These are phyloP conservation scores for Labia minor DNA, from an alignment of 2,888 invertebrate genomes.

Conservation along the genomic window DNA sequence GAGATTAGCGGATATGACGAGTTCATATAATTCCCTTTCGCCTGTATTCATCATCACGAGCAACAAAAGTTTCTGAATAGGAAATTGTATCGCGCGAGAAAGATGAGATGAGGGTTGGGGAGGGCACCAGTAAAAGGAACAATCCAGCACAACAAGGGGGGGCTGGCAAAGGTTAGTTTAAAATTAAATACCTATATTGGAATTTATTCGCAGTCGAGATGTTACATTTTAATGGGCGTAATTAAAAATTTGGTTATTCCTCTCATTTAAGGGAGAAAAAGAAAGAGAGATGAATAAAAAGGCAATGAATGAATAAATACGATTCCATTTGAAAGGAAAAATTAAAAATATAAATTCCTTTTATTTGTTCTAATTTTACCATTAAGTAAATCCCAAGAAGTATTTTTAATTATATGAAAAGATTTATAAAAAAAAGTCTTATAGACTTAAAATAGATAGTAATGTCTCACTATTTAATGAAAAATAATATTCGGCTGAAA, in stretches of 20 bases:
- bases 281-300: no score
- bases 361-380: neutral
- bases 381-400: no score
- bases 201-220: neutral
- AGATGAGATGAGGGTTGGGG: conserved; percentile 18
- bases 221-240: neutral
- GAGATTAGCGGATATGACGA: conserved; percentile 14
- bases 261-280: neutral
- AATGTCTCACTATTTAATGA: no score
- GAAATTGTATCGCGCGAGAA: conserved; percentile 30
- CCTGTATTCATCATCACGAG: neutral
- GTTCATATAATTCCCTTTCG: neutral
- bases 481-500: no score
- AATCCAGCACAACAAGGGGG: neutral
- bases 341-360: neutral
- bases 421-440: no score
- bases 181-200: conserved; percentile 13
- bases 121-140: conserved; percentile 30
- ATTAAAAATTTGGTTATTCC: conserved; percentile 1
- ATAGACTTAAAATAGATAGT: no score
- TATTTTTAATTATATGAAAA: no score
- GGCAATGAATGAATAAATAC: no score
- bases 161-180: neutral
- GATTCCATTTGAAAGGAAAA: no score
- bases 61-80: conserved; percentile 20